Percentiles rank a stretch among this genome's conserved stretches.
Conservation (phyloP, 2,888 invertebrate species). For the Xylota segnis region DNA sequence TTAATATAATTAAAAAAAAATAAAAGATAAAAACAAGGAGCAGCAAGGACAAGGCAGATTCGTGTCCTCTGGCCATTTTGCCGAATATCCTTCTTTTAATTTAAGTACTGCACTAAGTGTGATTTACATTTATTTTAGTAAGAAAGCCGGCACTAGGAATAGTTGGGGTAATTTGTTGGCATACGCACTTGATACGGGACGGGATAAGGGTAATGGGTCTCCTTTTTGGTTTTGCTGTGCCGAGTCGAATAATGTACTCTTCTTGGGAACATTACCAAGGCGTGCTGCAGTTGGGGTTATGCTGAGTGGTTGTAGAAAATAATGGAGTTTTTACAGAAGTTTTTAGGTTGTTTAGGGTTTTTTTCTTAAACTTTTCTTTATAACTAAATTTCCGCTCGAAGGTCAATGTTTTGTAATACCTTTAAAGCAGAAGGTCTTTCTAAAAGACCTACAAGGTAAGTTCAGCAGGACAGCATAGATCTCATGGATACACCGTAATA, state of each 20-base stretch:
- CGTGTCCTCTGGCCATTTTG: slow-evolving; percentile 17
- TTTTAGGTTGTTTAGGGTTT: not conserved
- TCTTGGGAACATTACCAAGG: not conserved
- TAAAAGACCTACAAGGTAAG: too few species aligned
- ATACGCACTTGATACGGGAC: not conserved
- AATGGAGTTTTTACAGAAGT: not conserved
- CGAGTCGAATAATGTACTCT: slow-evolving; percentile 4
- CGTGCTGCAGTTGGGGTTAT: not conserved
- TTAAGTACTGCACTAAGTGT: slow-evolving; percentile 44
- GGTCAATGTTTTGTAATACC: too few species aligned
- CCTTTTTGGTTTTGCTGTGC: not conserved
- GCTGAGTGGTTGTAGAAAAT: not conserved
- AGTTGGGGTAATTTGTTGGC: slow-evolving; percentile 28
- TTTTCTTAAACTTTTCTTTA: too few species aligned
- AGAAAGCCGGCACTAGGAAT: not conserved
- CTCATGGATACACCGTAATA: too few species aligned
- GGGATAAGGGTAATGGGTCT: slow-evolving; percentile 13
- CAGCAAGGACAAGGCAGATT: not conserved
- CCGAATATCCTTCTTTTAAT: slow-evolving; percentile 29
- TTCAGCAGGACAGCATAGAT: too few species aligned
- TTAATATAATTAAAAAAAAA: slow-evolving; percentile 44
- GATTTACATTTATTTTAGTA: slow-evolving; percentile 35
- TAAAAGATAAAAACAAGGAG: not conserved
- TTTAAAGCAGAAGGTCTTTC: too few species aligned
- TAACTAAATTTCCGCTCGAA: too few species aligned